Evolutionary conservation across 1,140 invertebrate genomes (phyloP).

Genomic region (Pygmarrhopalites habei): DNA sequence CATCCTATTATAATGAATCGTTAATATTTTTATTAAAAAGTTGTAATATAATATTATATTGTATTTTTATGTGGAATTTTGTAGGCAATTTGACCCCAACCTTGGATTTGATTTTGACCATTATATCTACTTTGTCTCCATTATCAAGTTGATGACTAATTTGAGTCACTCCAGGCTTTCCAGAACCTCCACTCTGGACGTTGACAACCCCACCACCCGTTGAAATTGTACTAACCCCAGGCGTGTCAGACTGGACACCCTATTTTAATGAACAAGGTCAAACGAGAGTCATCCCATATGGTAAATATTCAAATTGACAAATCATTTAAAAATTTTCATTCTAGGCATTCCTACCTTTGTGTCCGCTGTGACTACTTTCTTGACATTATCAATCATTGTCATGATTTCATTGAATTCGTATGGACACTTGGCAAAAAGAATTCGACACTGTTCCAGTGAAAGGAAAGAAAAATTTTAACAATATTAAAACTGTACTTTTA

Average conservation of each 20-base stretch:
- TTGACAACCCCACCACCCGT: conserved; percentile 12
- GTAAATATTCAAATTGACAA: too few species aligned
- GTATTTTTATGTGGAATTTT: background rate
- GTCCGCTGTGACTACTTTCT: conserved; percentile 2
- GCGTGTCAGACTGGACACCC: too few species aligned
- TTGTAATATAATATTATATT: background rate
- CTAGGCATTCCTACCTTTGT: too few species aligned
- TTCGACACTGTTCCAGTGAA: too few species aligned
- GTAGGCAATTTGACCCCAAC: background rate
- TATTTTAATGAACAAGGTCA: too few species aligned
- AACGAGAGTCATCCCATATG: too few species aligned
- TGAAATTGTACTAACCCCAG: background rate
- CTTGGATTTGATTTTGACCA: conserved; percentile 17
- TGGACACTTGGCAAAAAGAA: conserved; percentile 28
- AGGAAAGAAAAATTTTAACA: too few species aligned
- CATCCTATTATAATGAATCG: background rate
- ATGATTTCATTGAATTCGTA: conserved; percentile 27
- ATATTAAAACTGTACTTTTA: too few species aligned
- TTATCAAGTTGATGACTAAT: conserved; percentile 29
- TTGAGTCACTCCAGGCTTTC: conserved; percentile 17
- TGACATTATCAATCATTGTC: conserved; percentile 27
- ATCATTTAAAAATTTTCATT: too few species aligned
- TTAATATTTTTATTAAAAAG: background rate
- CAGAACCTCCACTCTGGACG: background rate
- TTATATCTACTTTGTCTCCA: conserved; percentile 32